Conservation (phyloP, 2,113 vertebrate species). For the Sula dactylatra region DNA sequence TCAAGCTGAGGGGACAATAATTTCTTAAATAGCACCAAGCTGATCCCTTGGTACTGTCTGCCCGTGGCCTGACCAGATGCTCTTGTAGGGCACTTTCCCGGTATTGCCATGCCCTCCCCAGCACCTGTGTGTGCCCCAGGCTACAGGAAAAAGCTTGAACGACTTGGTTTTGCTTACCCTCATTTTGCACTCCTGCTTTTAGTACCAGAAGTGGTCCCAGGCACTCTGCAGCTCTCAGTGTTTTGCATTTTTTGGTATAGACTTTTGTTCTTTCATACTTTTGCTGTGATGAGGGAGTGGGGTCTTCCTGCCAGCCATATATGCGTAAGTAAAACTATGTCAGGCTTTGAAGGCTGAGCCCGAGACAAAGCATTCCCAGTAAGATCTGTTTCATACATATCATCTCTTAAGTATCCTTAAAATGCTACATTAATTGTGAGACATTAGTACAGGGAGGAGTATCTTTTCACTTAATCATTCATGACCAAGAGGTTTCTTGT, state of each 20-base stretch:
- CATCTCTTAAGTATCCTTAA: neutral
- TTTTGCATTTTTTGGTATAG: neutral
- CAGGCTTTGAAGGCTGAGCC: neutral
- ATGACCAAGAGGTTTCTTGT: constrained; percentile 31
- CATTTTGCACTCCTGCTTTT: neutral
- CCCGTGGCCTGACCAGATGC: neutral
- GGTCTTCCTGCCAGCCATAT: neutral
- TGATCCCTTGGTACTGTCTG: neutral
- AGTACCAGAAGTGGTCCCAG: neutral
- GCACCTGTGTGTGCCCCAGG: neutral
- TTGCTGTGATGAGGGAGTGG: neutral
- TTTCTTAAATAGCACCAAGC: neutral
- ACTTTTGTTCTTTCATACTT: neutral
- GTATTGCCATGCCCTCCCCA: neutral
- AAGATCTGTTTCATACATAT: neutral
- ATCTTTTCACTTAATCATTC: constrained; percentile 50
- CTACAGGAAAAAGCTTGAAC: neutral
- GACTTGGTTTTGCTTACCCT: neutral
- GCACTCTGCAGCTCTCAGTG: neutral
- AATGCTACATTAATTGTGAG: constrained; percentile 26
- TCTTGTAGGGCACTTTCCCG: neutral
- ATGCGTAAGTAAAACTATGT: neutral
- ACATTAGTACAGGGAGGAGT: neutral
- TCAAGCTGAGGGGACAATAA: neutral
- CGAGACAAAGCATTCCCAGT: neutral